Evolutionary conservation across 2,888 invertebrate genomes (phyloP), one percentile per base, ranked within the genome.

Genomic region (Thelaira solivaga): DNA sequence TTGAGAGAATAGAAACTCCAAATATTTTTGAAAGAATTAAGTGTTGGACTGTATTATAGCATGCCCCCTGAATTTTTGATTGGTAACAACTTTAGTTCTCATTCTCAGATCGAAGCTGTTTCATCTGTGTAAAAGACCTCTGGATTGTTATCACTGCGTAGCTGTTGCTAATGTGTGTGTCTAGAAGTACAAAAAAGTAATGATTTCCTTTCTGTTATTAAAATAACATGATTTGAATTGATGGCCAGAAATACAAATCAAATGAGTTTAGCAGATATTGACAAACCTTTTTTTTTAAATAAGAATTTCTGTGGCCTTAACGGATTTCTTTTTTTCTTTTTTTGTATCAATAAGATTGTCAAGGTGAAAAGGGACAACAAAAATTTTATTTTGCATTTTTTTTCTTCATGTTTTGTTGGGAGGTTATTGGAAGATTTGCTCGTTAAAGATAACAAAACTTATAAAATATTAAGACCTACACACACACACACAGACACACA

Each of bases 401-500:
- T 67, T 36, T 13, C 13, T 47, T 62, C 29, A 39, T 57, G 57
- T 71, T 53, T 43, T 29, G 11, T 59, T 26, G 64, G 51, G 49
- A 13, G 13, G 41, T 24, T 18, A 47, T 59, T 43, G 26, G 22
- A 45, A 65, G 78, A 78, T 78, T n/a, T 49, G 53, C 69, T 49
- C 61, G 43, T 49, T 61, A 34, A 53, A 74, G 78, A 78, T 78
- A 78, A 65, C 61, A 55, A 65, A 74, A 74, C 78, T 78, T 71
- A 78, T 78, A 74, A 78, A 78, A 74, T 78, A 78, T 74, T 77
- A 68, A 72, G 51, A 49, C 61, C 47, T 45, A 59, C 10, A 67
- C 47, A 22, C n/a, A n/a, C n/a, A n/a, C n/a, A n/a, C n/a, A n/a
- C n/a, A n/a, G n/a, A n/a, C n/a, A n/a, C n/a, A n/a, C n/a, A n/a